phyloP scores from a whole-genome alignment of 2,888 invertebrate species.

The Caenorhabditis parvicauda region DNA sequence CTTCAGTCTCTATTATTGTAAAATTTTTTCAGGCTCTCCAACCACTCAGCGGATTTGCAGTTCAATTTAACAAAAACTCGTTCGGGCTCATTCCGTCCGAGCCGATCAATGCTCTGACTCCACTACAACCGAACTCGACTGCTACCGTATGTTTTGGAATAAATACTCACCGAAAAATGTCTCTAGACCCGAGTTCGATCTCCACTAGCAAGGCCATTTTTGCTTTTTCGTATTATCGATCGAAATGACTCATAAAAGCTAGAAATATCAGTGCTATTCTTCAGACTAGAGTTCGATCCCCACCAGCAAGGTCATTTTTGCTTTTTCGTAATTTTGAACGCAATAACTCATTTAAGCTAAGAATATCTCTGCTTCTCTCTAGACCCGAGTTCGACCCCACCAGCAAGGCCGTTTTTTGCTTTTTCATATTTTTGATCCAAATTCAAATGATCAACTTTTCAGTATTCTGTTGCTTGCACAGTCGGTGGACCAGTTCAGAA shows the following conservation, averaged over 20 bases:
- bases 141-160: constrained; percentile 68
- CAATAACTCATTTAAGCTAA: no score
- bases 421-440: background rate
- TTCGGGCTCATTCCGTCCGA: constrained; percentile 87
- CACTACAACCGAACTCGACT: constrained; percentile 76
- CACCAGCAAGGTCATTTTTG: no score
- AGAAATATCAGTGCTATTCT: no score
- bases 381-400: no score
- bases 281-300: no score
- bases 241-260: no score
- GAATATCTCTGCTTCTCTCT: no score
- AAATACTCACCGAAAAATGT: no score
- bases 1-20: background rate
- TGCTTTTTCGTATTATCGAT: no score
- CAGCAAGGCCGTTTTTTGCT: no score
- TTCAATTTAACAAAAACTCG: constrained; percentile 92
- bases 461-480: constrained; percentile 74
- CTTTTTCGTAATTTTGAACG: no score
- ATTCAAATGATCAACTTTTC: constrained; percentile 1
- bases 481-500: constrained; percentile 87
- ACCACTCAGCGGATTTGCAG: constrained; percentile 90
- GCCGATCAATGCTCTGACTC: constrained; percentile 76
- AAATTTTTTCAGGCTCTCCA: constrained; percentile 79
- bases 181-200: background rate
- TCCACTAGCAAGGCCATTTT: no score